Evolutionary conservation across 2,113 vertebrate genomes (phyloP).

Genomic region (Otocyon megalotis): DNA sequence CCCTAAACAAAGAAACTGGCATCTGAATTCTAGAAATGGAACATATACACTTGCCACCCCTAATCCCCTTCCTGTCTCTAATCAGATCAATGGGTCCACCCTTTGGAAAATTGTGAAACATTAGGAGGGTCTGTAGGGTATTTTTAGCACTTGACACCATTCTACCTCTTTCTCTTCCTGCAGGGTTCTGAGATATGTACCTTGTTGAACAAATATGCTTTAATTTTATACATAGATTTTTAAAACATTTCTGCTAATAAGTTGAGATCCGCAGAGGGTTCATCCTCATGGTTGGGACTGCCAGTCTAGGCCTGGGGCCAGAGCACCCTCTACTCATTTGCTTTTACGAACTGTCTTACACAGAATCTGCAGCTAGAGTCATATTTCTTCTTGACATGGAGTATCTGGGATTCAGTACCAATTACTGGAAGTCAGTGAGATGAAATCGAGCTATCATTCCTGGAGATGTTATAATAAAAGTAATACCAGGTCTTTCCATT

Average conservation of each 20-base stretch:
- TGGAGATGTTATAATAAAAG: not conserved
- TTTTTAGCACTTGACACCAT: constrained; percentile 15
- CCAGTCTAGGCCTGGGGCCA: not conserved
- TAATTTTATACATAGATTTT: not conserved
- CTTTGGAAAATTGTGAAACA: not conserved
- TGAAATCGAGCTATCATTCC: not conserved
- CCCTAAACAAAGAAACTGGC: not conserved
- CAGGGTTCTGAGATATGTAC: not conserved
- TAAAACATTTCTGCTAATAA: not conserved
- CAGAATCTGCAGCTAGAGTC: not conserved
- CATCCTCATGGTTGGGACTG: rapidly evolving
- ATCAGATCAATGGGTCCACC: not conserved
- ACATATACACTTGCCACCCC: not conserved
- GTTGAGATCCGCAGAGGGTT: not conserved
- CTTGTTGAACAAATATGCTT: not conserved
- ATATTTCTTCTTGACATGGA: not conserved
- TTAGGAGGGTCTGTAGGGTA: not conserved
- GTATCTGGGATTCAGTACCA: not conserved
- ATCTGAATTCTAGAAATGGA: constrained; percentile 25
- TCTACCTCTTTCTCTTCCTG: not conserved
- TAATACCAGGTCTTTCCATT: not conserved
- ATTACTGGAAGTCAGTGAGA: not conserved
- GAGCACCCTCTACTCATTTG: no score
- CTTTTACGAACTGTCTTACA: no score
- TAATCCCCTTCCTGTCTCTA: not conserved